Conservation (phyloP, 2,113 vertebrate genomes). For the Sturnira hondurensis region DNA sequence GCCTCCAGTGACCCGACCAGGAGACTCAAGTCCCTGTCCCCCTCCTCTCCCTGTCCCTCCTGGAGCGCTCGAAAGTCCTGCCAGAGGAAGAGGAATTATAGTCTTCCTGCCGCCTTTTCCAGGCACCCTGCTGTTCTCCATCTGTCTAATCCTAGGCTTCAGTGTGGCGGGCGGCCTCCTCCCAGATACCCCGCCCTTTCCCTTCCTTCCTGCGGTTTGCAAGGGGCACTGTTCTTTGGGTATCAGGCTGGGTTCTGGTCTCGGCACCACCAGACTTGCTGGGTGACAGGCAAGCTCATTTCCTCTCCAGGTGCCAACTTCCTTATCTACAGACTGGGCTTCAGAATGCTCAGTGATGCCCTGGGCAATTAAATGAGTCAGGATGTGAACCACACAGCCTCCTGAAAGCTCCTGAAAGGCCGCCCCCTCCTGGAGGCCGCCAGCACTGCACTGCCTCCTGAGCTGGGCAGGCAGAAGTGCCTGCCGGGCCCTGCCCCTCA, state of each 20-base stretch:
- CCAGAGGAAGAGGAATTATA: neutral
- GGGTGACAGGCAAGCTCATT: neutral
- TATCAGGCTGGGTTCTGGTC: neutral
- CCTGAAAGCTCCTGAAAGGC: neutral
- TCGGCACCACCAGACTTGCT: neutral
- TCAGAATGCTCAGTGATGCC: neutral
- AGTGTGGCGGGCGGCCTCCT: neutral
- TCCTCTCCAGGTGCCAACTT: neutral
- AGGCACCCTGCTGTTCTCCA: no score
- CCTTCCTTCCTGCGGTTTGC: neutral
- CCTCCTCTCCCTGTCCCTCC: neutral
- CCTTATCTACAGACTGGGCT: neutral
- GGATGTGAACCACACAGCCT: neutral
- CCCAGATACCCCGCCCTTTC: neutral
- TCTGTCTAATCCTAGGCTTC: neutral
- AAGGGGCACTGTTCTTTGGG: neutral
- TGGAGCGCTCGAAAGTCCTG: neutral
- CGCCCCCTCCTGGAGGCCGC: neutral
- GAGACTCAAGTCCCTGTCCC: neutral
- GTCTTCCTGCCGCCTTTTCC: neutral
- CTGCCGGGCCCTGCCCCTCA: neutral
- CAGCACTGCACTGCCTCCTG: neutral
- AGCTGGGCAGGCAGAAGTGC: neutral
- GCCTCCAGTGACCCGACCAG: neutral
- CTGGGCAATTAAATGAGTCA: neutral